Percentiles rank a stretch among this genome's conserved stretches.
These are phyloP conservation scores for Chesias legatella DNA, from an alignment of 2,888 invertebrate species.

Conservation along the genomic window DNA sequence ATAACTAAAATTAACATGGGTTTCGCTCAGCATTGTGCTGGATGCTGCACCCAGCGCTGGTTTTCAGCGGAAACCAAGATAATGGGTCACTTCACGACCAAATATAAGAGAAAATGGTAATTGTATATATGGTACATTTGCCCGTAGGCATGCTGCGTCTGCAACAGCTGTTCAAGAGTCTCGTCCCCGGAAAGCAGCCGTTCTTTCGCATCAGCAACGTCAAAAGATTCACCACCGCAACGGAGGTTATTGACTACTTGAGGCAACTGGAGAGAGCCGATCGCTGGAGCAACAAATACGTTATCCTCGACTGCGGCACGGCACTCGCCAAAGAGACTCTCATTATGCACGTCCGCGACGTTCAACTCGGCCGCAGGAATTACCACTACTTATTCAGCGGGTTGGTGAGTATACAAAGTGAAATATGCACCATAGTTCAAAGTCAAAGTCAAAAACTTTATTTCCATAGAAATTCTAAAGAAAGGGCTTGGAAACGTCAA, in stretches of 20 bases:
- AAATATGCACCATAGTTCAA: no score
- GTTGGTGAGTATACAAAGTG: slow-evolving; percentile 82
- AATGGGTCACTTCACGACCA: no score
- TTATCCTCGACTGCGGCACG: slow-evolving; percentile 92
- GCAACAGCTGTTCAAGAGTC: slow-evolving; percentile 94
- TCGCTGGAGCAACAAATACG: slow-evolving; percentile 92
- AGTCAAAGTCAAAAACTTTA: no score
- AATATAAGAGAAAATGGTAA: no score
- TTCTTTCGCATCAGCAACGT: slow-evolving; percentile 94
- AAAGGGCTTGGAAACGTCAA: no score
- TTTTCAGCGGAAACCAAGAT: no score
- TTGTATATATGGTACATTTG: no score
- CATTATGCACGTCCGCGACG: slow-evolving; percentile 91
- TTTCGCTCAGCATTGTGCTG: no score
- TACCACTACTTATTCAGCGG: slow-evolving; percentile 95
- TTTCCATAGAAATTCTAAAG: no score
- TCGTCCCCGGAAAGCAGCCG: slow-evolving; percentile 89
- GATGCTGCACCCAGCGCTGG: no score
- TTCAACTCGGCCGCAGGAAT: slow-evolving; percentile 91
- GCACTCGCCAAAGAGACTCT: slow-evolving; percentile 93
- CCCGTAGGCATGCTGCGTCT: slow-evolving; percentile 89
- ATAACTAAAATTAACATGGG: no score
- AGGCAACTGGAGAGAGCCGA: slow-evolving; percentile 87
- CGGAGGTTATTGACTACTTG: slow-evolving; percentile 92
- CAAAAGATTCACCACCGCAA: slow-evolving; percentile 89